A percentile compares a stretch with the other conserved stretches of the same genome.
Evolutionary conservation across 1,140 invertebrate species (phyloP).

Genomic region (Hyles euphorbiae): DNA sequence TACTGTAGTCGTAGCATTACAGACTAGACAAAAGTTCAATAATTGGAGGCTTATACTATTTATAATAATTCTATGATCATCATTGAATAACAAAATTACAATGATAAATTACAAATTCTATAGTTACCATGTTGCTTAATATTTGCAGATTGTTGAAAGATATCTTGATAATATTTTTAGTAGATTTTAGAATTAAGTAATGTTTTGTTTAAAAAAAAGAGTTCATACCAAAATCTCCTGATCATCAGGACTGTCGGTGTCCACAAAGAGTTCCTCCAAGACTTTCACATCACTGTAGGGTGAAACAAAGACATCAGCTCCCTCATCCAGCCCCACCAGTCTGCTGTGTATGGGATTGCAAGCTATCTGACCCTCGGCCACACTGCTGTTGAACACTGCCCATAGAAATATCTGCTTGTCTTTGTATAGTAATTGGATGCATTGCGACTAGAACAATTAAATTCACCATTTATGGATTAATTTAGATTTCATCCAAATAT

Average conservation of each 20-base stretch:
- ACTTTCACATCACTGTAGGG: conserved; percentile 54
- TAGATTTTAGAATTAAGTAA: too few species aligned
- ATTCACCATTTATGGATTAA: too few species aligned
- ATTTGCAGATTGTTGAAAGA: too few species aligned
- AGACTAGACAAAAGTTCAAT: too few species aligned
- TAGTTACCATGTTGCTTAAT: too few species aligned
- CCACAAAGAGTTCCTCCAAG: conserved; percentile 54
- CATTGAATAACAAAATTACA: too few species aligned
- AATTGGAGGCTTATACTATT: too few species aligned
- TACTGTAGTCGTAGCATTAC: too few species aligned
- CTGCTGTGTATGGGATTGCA: conserved; percentile 56
- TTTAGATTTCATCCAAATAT: background rate
- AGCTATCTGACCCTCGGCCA: conserved; percentile 56
- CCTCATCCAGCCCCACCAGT: conserved; percentile 52
- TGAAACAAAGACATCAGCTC: conserved; percentile 55
- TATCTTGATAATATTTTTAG: too few species aligned
- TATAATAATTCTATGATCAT: too few species aligned
- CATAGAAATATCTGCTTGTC: conserved; percentile 57
- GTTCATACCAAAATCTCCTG: conserved; percentile 62
- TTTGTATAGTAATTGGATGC: conserved; percentile 54
- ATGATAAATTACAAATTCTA: too few species aligned
- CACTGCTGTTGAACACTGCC: conserved; percentile 53
- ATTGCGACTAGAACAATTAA: conserved; percentile 18
- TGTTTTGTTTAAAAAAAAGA: too few species aligned
- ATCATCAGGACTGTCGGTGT: conserved; percentile 71